Conservation (phyloP, 2,113 vertebrate species). For the Prunella fulvescens region DNA sequence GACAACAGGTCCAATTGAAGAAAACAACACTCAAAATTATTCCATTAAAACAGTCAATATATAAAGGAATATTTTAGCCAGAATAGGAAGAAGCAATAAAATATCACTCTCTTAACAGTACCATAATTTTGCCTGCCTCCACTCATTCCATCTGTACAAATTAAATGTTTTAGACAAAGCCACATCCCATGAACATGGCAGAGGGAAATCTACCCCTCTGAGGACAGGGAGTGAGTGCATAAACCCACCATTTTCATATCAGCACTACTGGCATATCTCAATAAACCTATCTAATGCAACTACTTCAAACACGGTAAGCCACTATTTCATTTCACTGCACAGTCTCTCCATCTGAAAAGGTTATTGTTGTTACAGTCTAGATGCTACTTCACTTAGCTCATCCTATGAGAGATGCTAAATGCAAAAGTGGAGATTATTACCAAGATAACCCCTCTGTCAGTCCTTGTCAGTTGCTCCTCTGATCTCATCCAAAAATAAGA, state of each 20-base stretch:
- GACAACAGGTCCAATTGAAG: not conserved
- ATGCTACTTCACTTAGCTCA: not conserved
- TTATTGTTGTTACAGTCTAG: constrained; percentile 6
- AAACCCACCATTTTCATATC: not conserved
- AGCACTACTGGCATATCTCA: not conserved
- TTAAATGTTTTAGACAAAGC: not conserved
- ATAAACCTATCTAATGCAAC: not conserved
- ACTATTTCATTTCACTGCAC: constrained; percentile 1
- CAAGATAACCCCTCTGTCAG: not conserved
- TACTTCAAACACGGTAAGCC: not conserved
- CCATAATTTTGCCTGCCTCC: not conserved
- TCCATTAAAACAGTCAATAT: not conserved
- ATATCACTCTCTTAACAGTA: not conserved
- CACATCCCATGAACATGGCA: not conserved
- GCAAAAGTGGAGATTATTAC: constrained; percentile 29
- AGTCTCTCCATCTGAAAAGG: constrained; percentile 10
- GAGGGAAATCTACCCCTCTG: not conserved
- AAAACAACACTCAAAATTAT: not conserved
- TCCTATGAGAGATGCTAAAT: not conserved
- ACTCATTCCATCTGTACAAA: not conserved
- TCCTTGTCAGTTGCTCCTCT: not conserved
- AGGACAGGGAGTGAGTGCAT: not conserved
- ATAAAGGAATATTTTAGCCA: not conserved
- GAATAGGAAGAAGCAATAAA: not conserved
- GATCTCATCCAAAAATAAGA: constrained; percentile 47